Percentiles rank a stretch among this genome's conserved stretches.
These are phyloP conservation scores for Lathamus discolor DNA, from an alignment of 2,113 vertebrate species.

Conservation along the genomic window DNA sequence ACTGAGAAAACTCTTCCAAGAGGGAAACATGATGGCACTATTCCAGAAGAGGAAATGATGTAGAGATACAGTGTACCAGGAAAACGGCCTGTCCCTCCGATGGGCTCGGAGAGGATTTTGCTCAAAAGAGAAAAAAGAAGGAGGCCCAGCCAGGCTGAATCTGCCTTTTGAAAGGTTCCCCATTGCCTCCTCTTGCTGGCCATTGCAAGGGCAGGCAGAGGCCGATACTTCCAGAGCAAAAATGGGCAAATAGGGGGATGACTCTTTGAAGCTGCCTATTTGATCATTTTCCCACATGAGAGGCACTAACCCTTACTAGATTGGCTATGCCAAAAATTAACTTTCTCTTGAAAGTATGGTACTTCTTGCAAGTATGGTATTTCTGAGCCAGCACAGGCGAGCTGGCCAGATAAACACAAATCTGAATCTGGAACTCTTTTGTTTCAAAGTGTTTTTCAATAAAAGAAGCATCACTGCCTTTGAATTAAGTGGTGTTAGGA, in stretches of 20 bases:
- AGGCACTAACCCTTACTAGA: not conserved
- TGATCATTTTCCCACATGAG: not conserved
- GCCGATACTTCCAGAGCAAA: not conserved
- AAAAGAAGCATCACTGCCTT: not conserved
- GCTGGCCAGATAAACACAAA: not conserved
- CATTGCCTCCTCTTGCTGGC: not conserved
- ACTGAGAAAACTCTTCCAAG: not conserved
- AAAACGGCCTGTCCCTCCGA: not conserved
- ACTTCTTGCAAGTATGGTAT: not conserved
- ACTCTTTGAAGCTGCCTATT: not conserved
- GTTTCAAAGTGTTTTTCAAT: not conserved
- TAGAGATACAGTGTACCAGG: not conserved
- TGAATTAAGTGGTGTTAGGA: slow-evolving; percentile 28
- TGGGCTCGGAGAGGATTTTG: not conserved
- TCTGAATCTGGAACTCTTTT: not conserved
- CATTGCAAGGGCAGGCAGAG: not conserved
- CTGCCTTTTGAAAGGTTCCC: not conserved
- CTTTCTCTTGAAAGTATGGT: not conserved
- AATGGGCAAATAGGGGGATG: not conserved
- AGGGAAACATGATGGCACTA: not conserved
- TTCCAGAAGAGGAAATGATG: not conserved
- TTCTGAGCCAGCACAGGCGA: not conserved
- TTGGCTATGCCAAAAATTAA: not conserved
- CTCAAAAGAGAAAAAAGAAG: not conserved
- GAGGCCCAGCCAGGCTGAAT: not conserved